A percentile compares a stretch with the other conserved stretches of the same genome.
These are phyloP conservation scores for Lordiphosa stackelbergi DNA, from an alignment of 1,140 invertebrate genomes.

Conservation along the genomic window DNA sequence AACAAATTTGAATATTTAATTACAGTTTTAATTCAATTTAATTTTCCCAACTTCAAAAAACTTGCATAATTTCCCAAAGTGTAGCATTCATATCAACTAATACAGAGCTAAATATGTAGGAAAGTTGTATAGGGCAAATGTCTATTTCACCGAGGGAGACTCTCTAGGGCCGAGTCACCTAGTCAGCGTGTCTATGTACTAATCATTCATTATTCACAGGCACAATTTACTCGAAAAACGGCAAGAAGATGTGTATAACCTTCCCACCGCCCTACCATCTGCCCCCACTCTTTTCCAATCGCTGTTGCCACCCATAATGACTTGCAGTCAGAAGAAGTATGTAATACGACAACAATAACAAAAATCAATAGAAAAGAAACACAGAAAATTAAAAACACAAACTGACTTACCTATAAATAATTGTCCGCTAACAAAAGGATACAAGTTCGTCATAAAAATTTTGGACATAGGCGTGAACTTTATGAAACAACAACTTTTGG, in stretches of 20 bases:
- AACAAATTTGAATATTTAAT: too few relatives aligned
- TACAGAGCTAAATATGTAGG: too few relatives aligned
- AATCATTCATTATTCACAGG: slow-evolving; percentile 69
- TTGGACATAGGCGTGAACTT: slow-evolving; percentile 72
- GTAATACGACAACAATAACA: slow-evolving; percentile 30
- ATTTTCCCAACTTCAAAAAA: too few relatives aligned
- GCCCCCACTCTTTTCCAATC: not conserved
- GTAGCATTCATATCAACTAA: too few relatives aligned
- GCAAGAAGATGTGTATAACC: slow-evolving; percentile 46
- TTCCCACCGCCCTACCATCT: too few relatives aligned
- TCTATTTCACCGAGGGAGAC: slow-evolving; percentile 17
- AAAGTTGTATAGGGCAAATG: not conserved
- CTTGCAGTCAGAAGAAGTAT: slow-evolving; percentile 34
- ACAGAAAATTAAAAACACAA: slow-evolving; percentile 54
- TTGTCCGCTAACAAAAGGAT: slow-evolving; percentile 15
- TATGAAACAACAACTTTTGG: slow-evolving; percentile 38
- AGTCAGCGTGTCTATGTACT: slow-evolving; percentile 70
- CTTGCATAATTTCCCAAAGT: too few relatives aligned
- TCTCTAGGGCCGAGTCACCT: slow-evolving; percentile 22
- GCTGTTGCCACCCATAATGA: slow-evolving; percentile 38
- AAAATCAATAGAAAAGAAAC: slow-evolving; percentile 64
- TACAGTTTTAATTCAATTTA: too few relatives aligned
- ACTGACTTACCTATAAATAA: slow-evolving; percentile 70
- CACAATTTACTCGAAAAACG: slow-evolving; percentile 74
- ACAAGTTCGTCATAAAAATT: slow-evolving; percentile 58